Conservation (phyloP, 2,888 invertebrate species). For the Malthinus seriepunctatus region DNA sequence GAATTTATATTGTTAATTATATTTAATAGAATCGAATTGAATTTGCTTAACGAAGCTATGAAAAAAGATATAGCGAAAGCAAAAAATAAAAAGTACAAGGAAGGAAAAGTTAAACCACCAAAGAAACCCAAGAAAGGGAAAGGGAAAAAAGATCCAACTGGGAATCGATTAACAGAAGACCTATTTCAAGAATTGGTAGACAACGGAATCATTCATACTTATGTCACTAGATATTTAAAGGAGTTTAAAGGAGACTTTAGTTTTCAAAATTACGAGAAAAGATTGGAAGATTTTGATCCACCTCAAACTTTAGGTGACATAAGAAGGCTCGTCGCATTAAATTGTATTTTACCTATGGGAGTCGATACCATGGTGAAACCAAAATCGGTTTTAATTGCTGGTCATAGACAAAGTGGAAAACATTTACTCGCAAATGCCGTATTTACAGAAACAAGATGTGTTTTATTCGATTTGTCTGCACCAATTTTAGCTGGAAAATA, state of each 20-base stretch:
- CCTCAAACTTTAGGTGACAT: conserved; percentile 64
- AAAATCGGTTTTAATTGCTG: conserved; percentile 69
- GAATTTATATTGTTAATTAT: not conserved
- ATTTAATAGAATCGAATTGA: conserved; percentile 33
- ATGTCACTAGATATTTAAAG: conserved; percentile 61
- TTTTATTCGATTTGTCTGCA: conserved; percentile 77
- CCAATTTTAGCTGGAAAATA: conserved; percentile 70
- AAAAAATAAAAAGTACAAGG: conserved; percentile 33
- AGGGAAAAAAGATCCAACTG: conserved; percentile 66
- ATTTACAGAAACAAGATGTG: conserved; percentile 74
- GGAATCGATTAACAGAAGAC: conserved; percentile 63
- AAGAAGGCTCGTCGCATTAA: conserved; percentile 61
- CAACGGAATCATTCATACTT: conserved; percentile 69
- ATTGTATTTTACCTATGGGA: conserved; percentile 62
- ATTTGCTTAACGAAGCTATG: conserved; percentile 34
- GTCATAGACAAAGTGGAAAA: conserved; percentile 73
- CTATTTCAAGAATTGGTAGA: conserved; percentile 74
- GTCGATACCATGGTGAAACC: conserved; percentile 54
- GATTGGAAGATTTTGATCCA: conserved; percentile 53
- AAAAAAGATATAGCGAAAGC: conserved; percentile 29
- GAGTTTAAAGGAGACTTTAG: conserved; percentile 73
- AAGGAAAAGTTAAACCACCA: conserved; percentile 43
- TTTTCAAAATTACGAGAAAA: conserved; percentile 61
- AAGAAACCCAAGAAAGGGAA: conserved; percentile 48
- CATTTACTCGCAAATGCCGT: conserved; percentile 72